Evolutionary conservation across 2,888 invertebrate genomes (phyloP).

Genomic region (Caenorhabditis panamensis): DNA sequence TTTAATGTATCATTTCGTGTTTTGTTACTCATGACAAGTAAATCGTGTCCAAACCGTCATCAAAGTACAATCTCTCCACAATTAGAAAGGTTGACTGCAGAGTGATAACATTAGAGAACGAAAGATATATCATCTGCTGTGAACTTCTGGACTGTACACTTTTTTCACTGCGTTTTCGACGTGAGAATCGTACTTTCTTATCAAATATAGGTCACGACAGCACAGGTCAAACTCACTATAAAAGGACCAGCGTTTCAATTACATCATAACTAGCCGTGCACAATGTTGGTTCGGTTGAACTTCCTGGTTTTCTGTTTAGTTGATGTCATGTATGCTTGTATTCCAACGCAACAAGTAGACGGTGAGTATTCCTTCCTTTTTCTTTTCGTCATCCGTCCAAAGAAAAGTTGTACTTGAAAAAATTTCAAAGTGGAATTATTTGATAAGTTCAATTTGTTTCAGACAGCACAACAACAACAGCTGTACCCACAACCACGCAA

Average conservation of each 20-base stretch:
- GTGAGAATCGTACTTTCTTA: neutral
- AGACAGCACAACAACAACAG: neutral
- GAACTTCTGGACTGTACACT: neutral
- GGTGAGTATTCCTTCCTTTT: too few relatives aligned
- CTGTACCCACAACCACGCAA: conserved; percentile 16
- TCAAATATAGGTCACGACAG: conserved; percentile 3
- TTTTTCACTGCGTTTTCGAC: neutral
- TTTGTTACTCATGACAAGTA: too few relatives aligned
- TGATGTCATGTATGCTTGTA: neutral
- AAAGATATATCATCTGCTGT: neutral
- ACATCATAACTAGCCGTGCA: neutral
- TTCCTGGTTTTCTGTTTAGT: neutral
- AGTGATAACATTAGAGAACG: neutral
- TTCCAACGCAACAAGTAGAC: neutral
- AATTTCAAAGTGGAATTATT: too few relatives aligned
- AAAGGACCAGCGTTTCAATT: neutral
- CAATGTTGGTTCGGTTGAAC: neutral
- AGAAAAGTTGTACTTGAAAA: too few relatives aligned
- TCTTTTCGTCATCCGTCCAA: too few relatives aligned
- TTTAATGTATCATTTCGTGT: too few relatives aligned
- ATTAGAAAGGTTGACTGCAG: neutral
- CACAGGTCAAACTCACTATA: neutral
- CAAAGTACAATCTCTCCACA: too few relatives aligned
- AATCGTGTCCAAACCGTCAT: too few relatives aligned
- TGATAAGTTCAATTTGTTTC: too few relatives aligned